Evolutionary conservation across 1,140 invertebrate genomes (phyloP), one percentile per base, ranked within the genome.

Genomic region (Araneus ventricosus): DNA sequence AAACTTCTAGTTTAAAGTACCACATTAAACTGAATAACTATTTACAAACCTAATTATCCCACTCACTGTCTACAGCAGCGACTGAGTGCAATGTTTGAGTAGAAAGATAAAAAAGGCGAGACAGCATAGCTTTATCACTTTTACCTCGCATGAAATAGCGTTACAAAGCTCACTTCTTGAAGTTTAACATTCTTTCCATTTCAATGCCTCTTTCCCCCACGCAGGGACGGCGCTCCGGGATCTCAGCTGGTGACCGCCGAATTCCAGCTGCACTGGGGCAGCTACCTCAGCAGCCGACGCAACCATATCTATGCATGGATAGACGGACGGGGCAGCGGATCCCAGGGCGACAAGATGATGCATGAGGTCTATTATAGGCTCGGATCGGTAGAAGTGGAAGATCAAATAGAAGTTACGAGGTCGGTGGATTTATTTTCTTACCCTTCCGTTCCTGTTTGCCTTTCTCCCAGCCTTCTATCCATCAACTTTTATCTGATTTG

Each of bases 401-500:
- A 99, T 95, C 98, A 99, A 95, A 95, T 99, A 24, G 98, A 98
- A 96, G 98, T 98, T 39, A 97, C 97, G n/a, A 97, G 93, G 93
- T 98, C 98, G 95, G 96, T 82, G 80, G 80, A 84, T 84, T 84
- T 84, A 84, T 84, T 84, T 34, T 80, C 75, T 20, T 34, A 34
- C 6, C 34, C 75, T 41, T 80, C 30, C 17, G 27, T 14, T 20
- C 10, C 20, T 24, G 75, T 22, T 39, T 80, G 75, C 34, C 27
- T 67, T n/a, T 27, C 63, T 67, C 27, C 27, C 63, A 3, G n/a
- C 63, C n/a, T 67, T 14, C 4, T 30, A 34, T 75, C 67, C 30
- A 75, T 75, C 67, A 75, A 75, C 17, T 30, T 75, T 75, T 34
- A 75, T 75, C 30, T 75, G 27, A 75, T 75, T 30, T 75, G 67